A percentile compares a stretch with the other conserved stretches of the same genome.
Evolutionary conservation across 2,888 invertebrate species (phyloP).

Genomic region (Metallyticus violacea): DNA sequence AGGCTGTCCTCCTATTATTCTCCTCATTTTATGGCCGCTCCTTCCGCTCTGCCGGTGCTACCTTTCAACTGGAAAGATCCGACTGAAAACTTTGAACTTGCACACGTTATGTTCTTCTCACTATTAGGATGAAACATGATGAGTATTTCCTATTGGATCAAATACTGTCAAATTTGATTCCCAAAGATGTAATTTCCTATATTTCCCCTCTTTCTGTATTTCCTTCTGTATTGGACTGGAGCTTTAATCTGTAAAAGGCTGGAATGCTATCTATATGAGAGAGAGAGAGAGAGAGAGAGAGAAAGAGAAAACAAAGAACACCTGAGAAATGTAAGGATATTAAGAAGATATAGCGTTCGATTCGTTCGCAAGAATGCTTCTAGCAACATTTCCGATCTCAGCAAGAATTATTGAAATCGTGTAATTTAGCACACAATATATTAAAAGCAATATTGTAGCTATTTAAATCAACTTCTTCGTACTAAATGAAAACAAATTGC

Average conservation of each 20-base stretch:
- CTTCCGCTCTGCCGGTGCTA: background rate
- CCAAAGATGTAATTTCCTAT: background rate
- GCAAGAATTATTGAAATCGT: too few relatives aligned
- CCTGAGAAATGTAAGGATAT: too few relatives aligned
- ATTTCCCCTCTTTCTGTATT: background rate
- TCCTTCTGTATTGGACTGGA: background rate
- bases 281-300: background rate
- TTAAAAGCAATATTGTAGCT: too few relatives aligned
- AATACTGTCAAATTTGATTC: background rate
- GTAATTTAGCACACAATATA: too few relatives aligned
- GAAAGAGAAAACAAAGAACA: background rate
- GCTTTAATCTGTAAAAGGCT: background rate
- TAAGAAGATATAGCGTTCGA: too few relatives aligned
- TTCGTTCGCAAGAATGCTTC: too few relatives aligned
- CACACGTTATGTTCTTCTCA: background rate
- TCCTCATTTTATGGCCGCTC: background rate
- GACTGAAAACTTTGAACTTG: background rate
- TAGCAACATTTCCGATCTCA: too few relatives aligned
- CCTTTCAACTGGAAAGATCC: background rate
- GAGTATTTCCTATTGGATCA: background rate
- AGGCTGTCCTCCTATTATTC: background rate
- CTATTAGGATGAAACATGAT: background rate
- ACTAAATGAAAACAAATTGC: too few relatives aligned
- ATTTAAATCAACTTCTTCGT: too few relatives aligned
- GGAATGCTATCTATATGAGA: background rate